Percentiles rank a stretch among this genome's conserved stretches.
These are phyloP conservation scores for Ceratotherium simum DNA, from an alignment of 2,113 vertebrate genomes.

Conservation along the genomic window DNA sequence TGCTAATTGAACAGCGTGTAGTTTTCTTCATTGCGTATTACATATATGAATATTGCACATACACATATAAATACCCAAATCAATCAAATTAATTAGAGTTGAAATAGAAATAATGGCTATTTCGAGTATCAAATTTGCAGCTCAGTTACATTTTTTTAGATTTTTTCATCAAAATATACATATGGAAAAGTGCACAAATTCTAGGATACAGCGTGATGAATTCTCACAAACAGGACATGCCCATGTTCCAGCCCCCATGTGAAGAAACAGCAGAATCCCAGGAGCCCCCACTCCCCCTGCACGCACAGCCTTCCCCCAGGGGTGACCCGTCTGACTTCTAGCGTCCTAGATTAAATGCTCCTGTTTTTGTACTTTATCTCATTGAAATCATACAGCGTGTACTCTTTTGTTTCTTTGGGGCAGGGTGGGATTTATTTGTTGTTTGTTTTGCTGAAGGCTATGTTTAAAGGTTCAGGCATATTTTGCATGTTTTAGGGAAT, in stretches of 20 bases:
- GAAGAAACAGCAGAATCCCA: not conserved
- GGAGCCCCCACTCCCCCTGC: fast-evolving
- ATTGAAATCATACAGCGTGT: fast-evolving
- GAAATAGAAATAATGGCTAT: not conserved
- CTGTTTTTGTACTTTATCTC: not conserved
- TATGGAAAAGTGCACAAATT: not conserved
- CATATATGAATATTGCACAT: not conserved
- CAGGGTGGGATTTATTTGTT: not conserved
- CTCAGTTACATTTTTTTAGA: not conserved
- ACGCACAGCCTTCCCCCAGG: fast-evolving
- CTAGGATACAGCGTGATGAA: not conserved
- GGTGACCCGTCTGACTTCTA: not conserved
- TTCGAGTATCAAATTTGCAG: not conserved
- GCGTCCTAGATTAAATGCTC: fast-evolving
- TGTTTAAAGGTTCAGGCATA: not conserved
- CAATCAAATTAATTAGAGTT: not conserved
- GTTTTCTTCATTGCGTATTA: not conserved
- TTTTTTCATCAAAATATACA: not conserved
- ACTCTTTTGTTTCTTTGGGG: fast-evolving
- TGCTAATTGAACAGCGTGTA: not conserved
- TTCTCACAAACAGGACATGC: not conserved
- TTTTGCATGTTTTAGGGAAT: conserved; percentile 90
- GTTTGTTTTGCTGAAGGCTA: not conserved
- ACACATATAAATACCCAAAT: no score
- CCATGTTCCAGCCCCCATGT: not conserved